Conservation (phyloP, 2,797 vertebrate species). For the Triplophysa yarkandensis region DNA sequence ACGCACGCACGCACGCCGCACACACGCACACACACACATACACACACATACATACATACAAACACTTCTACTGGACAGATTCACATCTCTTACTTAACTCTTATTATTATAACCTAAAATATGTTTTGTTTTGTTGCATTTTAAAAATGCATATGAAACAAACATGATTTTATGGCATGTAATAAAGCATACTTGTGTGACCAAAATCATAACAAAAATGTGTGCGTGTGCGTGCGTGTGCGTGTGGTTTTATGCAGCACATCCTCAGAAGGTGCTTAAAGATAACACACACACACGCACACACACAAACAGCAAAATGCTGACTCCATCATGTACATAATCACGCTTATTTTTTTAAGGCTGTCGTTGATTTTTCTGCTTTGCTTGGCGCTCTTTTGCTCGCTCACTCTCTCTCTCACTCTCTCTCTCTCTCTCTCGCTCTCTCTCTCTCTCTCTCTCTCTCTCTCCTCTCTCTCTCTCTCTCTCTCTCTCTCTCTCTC, state of each 20-base stretch:
- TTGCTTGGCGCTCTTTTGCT: conserved; percentile 31
- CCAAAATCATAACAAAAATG: no score
- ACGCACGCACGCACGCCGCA: not conserved
- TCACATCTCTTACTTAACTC: no score
- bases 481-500: conserved; percentile 6
- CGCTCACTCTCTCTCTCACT: conserved; percentile 13
- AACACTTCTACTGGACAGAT: no score
- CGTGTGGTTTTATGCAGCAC: conserved; percentile 23
- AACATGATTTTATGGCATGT: no score
- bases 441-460: conserved; percentile 20
- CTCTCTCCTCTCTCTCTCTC: conserved; percentile 27
- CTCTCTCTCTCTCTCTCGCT: not conserved
- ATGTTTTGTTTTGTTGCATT: no score
- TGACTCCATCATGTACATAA: conserved; percentile 56
- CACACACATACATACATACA: no score
- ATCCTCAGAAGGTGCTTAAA: conserved; percentile 51
- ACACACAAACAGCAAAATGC: conserved; percentile 47
- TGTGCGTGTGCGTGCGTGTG: not conserved
- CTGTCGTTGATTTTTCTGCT: conserved; percentile 47
- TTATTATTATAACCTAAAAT: no score
- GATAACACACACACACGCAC: conserved; percentile 44
- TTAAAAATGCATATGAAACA: no score
- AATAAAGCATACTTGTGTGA: no score
- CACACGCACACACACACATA: no score
- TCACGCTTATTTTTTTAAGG: conserved; percentile 46